Evolutionary conservation across 2,888 invertebrate genomes (phyloP).

Genomic region (Luperina nickerlii): DNA sequence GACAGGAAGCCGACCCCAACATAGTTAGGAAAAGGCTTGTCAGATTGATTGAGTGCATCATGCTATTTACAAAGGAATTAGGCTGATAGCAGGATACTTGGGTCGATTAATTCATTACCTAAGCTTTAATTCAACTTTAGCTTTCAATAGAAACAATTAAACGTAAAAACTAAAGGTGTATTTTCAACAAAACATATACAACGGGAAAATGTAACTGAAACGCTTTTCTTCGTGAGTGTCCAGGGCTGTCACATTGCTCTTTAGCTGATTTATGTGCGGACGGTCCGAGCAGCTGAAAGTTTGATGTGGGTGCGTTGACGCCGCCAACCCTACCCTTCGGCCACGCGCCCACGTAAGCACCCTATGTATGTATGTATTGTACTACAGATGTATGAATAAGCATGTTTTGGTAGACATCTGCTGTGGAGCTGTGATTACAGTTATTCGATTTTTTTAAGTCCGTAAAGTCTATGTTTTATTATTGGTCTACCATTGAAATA

Average conservation of each 20-base stretch:
- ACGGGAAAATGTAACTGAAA: constrained; percentile 9
- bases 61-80: background rate
- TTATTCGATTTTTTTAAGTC: constrained; percentile 16
- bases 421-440: constrained; percentile 43
- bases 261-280: constrained; percentile 80
- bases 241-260: constrained; percentile 76
- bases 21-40: background rate
- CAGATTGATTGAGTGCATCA: background rate
- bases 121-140: background rate
- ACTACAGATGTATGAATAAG: constrained; percentile 49
- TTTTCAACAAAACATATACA: background rate
- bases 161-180: background rate
- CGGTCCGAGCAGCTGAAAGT: constrained; percentile 83
- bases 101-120: background rate
- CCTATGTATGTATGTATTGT: constrained; percentile 26
- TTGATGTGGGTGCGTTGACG: constrained; percentile 84
- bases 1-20: background rate
- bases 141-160: background rate
- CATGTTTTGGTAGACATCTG: constrained; percentile 56
- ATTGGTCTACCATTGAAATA: background rate
- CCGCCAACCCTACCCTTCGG: constrained; percentile 61
- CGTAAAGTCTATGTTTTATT: background rate
- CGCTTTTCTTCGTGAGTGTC: constrained; percentile 59
- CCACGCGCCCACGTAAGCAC: constrained; percentile 45
- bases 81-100: background rate